A percentile compares a stretch with the other conserved stretches of the same genome.
These are phyloP conservation scores for Chrysopa pallens DNA, from an alignment of 1,140 invertebrate species.

Conservation along the genomic window DNA sequence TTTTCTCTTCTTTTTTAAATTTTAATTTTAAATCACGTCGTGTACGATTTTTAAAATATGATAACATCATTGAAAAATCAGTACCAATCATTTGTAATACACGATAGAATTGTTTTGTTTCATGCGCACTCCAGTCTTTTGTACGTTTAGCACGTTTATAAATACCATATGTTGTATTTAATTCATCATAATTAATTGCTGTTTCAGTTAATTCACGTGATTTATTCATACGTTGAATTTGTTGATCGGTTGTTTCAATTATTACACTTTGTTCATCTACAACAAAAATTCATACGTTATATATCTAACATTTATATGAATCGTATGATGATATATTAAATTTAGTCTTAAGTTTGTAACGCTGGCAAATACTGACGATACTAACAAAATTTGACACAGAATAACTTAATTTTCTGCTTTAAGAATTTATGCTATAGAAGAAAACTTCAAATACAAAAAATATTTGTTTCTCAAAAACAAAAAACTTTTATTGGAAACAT, in stretches of 20 bases:
- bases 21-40: constrained; percentile 66
- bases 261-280: constrained; percentile 74
- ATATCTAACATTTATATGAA: no score
- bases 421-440: no score
- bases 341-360: no score
- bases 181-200: constrained; percentile 43
- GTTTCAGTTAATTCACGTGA: constrained; percentile 40
- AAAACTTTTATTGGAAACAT: no score
- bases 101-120: constrained; percentile 73
- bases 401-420: no score
- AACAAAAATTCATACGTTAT: constrained; percentile 30
- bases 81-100: constrained; percentile 75
- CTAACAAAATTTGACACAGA: no score
- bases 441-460: no score
- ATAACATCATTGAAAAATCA: constrained; percentile 74
- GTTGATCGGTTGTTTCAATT: constrained; percentile 47
- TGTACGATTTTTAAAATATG: constrained; percentile 59
- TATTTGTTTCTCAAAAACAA: no score
- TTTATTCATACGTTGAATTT: constrained; percentile 23
- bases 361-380: no score
- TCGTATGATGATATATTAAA: no score
- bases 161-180: constrained; percentile 39
- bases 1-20: constrained; percentile 30
- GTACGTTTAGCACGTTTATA: constrained; percentile 42
- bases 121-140: constrained; percentile 44